Evolutionary conservation across 2,113 vertebrate species (phyloP).

Genomic region (Ia io): DNA sequence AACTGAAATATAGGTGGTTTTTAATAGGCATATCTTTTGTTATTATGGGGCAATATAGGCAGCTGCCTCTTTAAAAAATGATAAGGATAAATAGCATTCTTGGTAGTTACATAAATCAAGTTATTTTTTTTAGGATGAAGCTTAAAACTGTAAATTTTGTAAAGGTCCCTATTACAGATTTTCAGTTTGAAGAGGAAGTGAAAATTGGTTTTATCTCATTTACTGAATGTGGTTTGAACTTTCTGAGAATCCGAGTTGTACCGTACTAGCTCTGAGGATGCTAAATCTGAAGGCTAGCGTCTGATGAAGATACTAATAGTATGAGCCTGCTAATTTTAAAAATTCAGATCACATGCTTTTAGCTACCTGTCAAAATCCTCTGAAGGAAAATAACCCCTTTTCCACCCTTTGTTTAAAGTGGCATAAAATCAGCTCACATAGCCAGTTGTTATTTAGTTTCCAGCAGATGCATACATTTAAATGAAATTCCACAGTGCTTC

Average conservation of each 20-base stretch:
- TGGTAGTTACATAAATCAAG: constrained; percentile 40
- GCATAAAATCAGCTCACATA: constrained; percentile 54
- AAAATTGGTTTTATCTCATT: constrained; percentile 71
- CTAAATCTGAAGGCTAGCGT: neutral
- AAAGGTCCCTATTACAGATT: neutral
- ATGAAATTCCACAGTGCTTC: constrained; percentile 59
- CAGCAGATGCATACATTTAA: constrained; percentile 65
- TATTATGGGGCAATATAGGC: neutral
- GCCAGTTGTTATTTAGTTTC: constrained; percentile 62
- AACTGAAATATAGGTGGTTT: constrained; percentile 25
- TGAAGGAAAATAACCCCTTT: constrained; percentile 65
- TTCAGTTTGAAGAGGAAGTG: constrained; percentile 70
- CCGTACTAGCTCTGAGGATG: neutral
- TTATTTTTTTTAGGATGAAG: constrained; percentile 46
- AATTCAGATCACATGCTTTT: constrained; percentile 65
- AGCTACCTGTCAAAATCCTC: constrained; percentile 70
- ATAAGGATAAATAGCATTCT: constrained; percentile 24
- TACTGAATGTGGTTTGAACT: constrained; percentile 30
- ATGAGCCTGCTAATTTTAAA: constrained; percentile 64
- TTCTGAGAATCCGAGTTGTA: neutral
- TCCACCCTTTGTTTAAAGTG: constrained; percentile 71
- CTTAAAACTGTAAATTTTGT: constrained; percentile 32
- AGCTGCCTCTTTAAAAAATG: constrained; percentile 47
- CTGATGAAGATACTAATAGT: constrained; percentile 48
- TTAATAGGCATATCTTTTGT: constrained; percentile 3